Evolutionary conservation across 2,888 invertebrate genomes (phyloP), one percentile per base, ranked within the genome.

Genomic region (Disparrhopalites patrizii): DNA sequence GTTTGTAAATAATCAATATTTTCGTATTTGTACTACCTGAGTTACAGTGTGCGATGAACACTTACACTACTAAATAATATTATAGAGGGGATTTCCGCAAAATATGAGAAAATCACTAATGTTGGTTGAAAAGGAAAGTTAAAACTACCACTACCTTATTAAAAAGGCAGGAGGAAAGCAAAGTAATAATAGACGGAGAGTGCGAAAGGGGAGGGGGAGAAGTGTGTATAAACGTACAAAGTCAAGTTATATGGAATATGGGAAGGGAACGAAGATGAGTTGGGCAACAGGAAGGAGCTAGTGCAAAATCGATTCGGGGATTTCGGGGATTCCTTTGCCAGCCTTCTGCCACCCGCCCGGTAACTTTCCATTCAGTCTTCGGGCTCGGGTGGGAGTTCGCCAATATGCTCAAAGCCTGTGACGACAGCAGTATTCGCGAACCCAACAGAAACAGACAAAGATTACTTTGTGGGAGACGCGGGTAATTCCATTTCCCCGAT

Each of bases 281-380:
- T 30, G 50, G 10, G 47, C 27, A 61, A 61, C 28, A 61, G 20
- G 60, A 61, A 50, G 60, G 43, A 61, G 50, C n/a, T n/a, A 50
- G 60, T 61, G 33, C 50, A 33, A 61, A 61, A 61, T 61, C 60
- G 60, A 61, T 61, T 50, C 23, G 25, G 47, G 58, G 43, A 60
- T 38, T 47, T 30, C 33, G 58, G 50, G 60, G 50, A 50, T 50
- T 61, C 50, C 50, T 33, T 20, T 18, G 10, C 50, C 18, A n/a
- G n/a, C n/a, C n/a, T n/a, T 18, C 8, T 30, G 4, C 60, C 31
- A 60, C 47, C 60, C 60, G 50, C 50, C 40, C 40, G 43, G 15
- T 23, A 27, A 18, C 36, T 10, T 20, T 38, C 58, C 13, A 28
- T 36, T 13, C 52, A 30, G 30, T n/a, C 13, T 18, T 25, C 15